Percentiles rank a stretch among this genome's conserved stretches.
phyloP scores from a whole-genome alignment of 2,888 invertebrate species.

The Cordilura impudica region DNA sequence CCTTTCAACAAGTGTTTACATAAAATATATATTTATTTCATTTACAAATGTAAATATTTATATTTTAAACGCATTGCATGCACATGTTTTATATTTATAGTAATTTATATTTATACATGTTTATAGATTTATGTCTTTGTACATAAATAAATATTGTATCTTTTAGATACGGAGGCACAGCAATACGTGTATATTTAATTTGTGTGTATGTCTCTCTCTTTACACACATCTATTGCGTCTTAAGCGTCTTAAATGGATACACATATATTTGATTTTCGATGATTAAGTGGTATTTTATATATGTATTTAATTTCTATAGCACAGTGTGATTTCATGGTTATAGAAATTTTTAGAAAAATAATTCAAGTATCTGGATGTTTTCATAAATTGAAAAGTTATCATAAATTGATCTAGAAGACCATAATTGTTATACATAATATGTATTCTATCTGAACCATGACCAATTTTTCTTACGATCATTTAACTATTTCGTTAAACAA shows the following conservation, averaged over 20 bases:
- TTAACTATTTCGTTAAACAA: too few species aligned
- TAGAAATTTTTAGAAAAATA: too few species aligned
- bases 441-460: too few species aligned
- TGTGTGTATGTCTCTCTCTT: neutral
- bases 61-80: slow-evolving; percentile 31
- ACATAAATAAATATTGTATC: slow-evolving; percentile 15
- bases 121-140: too few species aligned
- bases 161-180: too few species aligned
- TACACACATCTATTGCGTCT: slow-evolving; percentile 19
- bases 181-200: too few species aligned
- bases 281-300: neutral
- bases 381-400: too few species aligned
- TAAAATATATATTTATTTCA: slow-evolving; percentile 22
- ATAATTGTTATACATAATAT: too few species aligned
- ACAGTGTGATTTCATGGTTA: too few species aligned
- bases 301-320: neutral
- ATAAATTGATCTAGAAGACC: too few species aligned
- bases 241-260: neutral
- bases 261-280: neutral
- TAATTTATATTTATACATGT: neutral
- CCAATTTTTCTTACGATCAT: too few species aligned
- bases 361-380: too few species aligned
- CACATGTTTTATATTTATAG: slow-evolving; percentile 37
- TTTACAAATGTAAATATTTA: slow-evolving; percentile 43
- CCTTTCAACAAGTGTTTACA: slow-evolving; percentile 47